A percentile compares a stretch with the other conserved stretches of the same genome.
phyloP scores from a whole-genome alignment of 2,113 vertebrate genomes.

The Catharus minimus region DNA sequence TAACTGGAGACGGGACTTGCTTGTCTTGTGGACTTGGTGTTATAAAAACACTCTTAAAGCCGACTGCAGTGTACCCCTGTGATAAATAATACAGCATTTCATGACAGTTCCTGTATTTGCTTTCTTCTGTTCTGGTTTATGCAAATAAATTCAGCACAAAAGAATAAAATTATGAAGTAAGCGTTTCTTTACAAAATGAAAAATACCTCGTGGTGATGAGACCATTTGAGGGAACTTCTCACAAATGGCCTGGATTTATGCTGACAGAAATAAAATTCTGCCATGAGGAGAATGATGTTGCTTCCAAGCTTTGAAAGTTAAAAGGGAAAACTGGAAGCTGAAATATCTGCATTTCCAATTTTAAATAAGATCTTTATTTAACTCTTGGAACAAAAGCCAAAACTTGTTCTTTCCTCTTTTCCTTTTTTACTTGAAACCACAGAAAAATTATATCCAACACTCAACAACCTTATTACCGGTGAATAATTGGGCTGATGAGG shows the following conservation, averaged over 20 bases:
- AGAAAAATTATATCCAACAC: conserved; percentile 37
- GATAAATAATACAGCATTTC: conserved; percentile 1
- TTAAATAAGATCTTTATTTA: conserved; percentile 49
- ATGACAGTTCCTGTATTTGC: not conserved
- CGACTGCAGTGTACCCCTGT: not conserved
- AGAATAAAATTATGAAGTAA: not conserved
- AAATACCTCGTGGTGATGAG: not conserved
- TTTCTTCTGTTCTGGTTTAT: conserved; percentile 4
- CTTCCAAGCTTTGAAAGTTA: conserved; percentile 13
- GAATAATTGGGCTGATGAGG: conserved; percentile 37
- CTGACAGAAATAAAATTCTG: conserved; percentile 44
- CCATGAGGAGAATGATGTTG: not conserved
- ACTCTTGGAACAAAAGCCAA: conserved; percentile 33
- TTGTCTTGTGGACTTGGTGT: not conserved
- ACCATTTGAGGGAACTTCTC: conserved; percentile 26
- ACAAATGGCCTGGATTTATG: not conserved
- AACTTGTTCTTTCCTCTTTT: not conserved
- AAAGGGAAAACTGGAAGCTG: conserved; percentile 36
- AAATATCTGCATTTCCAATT: conserved; percentile 18
- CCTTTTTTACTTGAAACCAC: not conserved
- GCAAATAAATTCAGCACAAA: conserved; percentile 41
- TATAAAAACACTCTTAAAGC: not conserved
- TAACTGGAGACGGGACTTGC: not conserved
- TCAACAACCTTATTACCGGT: conserved; percentile 18
- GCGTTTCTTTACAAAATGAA: not conserved